Evolutionary conservation across 2,113 vertebrate species (phyloP).

Genomic region (Psophia crepitans): DNA sequence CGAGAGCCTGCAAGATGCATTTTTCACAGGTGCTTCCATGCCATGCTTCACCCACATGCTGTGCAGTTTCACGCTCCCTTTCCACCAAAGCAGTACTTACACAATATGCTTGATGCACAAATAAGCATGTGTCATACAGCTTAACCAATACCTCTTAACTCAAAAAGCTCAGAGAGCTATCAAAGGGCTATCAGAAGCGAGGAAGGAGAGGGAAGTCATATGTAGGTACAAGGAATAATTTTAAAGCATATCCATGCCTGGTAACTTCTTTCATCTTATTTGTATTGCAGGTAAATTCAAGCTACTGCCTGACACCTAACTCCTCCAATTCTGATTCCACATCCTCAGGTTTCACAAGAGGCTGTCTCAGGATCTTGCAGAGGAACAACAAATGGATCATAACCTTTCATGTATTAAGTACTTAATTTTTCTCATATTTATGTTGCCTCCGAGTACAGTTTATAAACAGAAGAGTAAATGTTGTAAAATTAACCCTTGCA

Average conservation of each 20-base stretch:
- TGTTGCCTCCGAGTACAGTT: not conserved
- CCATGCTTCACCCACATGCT: not conserved
- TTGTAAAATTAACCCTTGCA: not conserved
- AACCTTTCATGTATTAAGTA: not conserved
- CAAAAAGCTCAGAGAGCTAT: not conserved
- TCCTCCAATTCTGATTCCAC: not conserved
- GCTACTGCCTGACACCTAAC: not conserved
- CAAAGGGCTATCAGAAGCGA: not conserved
- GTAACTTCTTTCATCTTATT: not conserved
- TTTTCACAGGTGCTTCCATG: not conserved
- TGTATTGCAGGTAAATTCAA: not conserved
- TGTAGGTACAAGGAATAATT: not conserved
- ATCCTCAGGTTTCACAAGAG: not conserved
- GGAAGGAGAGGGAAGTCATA: not conserved
- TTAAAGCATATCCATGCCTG: not conserved
- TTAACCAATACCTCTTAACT: not conserved
- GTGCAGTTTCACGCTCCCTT: not conserved
- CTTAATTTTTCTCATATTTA: not conserved
- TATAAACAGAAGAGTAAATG: not conserved
- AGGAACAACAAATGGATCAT: not conserved
- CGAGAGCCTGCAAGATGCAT: not conserved
- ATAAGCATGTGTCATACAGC: not conserved
- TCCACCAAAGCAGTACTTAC: not conserved
- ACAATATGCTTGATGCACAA: not conserved
- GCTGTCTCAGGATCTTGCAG: not conserved